Evolutionary conservation across 2,113 vertebrate genomes (phyloP), one percentile per base, ranked within the genome.

Genomic region (Hemicordylus capensis): DNA sequence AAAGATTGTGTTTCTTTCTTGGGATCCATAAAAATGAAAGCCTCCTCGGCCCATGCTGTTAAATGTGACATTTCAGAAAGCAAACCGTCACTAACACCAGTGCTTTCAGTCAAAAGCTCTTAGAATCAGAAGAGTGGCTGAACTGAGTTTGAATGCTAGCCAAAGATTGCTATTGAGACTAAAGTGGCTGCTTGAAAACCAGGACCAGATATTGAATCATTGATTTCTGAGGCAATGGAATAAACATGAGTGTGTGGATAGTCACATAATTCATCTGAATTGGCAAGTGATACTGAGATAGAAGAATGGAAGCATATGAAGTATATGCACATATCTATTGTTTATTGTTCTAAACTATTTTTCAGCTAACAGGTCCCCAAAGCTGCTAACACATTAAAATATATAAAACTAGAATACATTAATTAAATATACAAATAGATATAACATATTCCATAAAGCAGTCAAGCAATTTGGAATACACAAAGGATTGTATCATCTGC

Each of bases 71-170:
- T 85, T 89, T 73, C 79, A 14, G 67, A 78, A 42, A 64, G 86
- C 42, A 67, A 82, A 69, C 89, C 76, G 77, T 82, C 89, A 26
- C 77, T 78, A n/a, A 88, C 72, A 89, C 72, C 77, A 88, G 85
- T 83, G 61, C 37, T 83, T 90, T 54, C 63, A 66, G 63, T 66
- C 31, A 64, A 12, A 10, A 24, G 6, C 64, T 66, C n/a, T n/a
- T 66, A 15, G 12, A 85, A 67, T 87, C 58, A 17, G 75, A 8
- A 0, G 79, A 80, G 88, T 80, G 83, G 19, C 7, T 75, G 51
- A 63, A 1, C 1, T 2, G 82, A 37, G 77, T 42, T 1, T 1
- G 64, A 73, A 56, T 20, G 26, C n/a, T 69, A 9, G 70, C 22
- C 81, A 15, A 84, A 34, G 82, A 42, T 70, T 48, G 75, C 67